Conservation (phyloP, 2,888 invertebrate species). For the Junonia oenone region DNA sequence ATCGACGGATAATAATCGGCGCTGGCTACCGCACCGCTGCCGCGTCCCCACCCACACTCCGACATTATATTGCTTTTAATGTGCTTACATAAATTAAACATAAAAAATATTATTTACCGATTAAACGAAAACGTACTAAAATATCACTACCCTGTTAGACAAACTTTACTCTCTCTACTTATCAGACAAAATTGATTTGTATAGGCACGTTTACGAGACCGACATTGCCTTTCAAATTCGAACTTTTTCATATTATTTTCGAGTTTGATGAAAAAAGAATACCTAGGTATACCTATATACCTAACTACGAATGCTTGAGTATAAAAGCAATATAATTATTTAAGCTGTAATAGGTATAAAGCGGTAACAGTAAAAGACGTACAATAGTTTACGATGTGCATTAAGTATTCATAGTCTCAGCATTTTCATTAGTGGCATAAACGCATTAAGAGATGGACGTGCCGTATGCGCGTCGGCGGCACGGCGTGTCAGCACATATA, state of each 20-base stretch:
- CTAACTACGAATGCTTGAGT: too few species aligned
- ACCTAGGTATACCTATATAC: too few species aligned
- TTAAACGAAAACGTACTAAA: neutral
- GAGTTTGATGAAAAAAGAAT: too few species aligned
- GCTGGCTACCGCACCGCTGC: constrained; percentile 62
- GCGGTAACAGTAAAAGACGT: constrained; percentile 7
- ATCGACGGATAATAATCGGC: constrained; percentile 74
- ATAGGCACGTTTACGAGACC: too few species aligned
- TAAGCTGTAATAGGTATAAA: too few species aligned
- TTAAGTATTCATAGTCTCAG: constrained; percentile 23
- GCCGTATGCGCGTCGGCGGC: constrained; percentile 42
- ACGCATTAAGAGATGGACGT: constrained; percentile 30
- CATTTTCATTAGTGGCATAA: constrained; percentile 28
- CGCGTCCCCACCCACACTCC: constrained; percentile 30
- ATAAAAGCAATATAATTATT: too few species aligned
- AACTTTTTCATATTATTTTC: too few species aligned
- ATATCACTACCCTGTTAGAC: neutral
- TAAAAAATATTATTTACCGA: neutral
- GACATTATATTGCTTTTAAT: too few species aligned
- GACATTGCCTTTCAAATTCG: too few species aligned
- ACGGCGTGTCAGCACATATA: constrained; percentile 74
- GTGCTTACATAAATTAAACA: too few species aligned
- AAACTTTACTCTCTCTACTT: too few species aligned
- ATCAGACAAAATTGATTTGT: too few species aligned
- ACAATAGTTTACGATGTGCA: constrained; percentile 13